Percentiles rank a stretch among this genome's conserved stretches.
Conservation (phyloP, 2,113 vertebrate genomes). For the Pomatostomus ruficeps region DNA sequence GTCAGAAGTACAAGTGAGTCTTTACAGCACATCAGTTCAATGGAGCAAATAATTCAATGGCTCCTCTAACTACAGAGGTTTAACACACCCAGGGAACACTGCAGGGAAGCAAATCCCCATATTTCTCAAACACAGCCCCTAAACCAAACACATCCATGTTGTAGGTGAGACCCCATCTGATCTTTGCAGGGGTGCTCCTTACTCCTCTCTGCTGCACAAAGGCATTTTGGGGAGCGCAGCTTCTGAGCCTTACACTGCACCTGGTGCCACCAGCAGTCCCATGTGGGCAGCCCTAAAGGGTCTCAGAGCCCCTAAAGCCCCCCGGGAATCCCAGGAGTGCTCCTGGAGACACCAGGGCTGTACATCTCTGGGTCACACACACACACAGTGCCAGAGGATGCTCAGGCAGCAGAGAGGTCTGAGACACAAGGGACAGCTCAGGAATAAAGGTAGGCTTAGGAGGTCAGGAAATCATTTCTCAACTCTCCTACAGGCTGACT, state of each 20-base stretch:
- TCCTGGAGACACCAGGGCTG: neutral
- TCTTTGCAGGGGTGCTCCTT: neutral
- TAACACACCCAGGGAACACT: neutral
- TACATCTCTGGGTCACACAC: neutral
- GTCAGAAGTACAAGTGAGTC: neutral
- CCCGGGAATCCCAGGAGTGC: neutral
- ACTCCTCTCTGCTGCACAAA: neutral
- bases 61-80: neutral
- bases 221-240: neutral
- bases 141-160: neutral
- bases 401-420: neutral
- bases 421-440: rapidly evolving
- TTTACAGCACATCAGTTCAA: neutral
- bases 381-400: neutral
- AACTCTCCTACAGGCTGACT: too few relatives aligned
- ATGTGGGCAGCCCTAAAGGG: neutral
- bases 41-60: neutral
- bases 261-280: neutral
- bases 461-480: neutral
- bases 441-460: neutral
- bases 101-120: neutral
- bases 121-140: neutral
- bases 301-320: neutral
- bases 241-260: neutral
- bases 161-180: neutral